Percentiles rank a stretch among this genome's conserved stretches.
Evolutionary conservation across 2,797 vertebrate genomes (phyloP).

Genomic region (Muscicapa comitata): DNA sequence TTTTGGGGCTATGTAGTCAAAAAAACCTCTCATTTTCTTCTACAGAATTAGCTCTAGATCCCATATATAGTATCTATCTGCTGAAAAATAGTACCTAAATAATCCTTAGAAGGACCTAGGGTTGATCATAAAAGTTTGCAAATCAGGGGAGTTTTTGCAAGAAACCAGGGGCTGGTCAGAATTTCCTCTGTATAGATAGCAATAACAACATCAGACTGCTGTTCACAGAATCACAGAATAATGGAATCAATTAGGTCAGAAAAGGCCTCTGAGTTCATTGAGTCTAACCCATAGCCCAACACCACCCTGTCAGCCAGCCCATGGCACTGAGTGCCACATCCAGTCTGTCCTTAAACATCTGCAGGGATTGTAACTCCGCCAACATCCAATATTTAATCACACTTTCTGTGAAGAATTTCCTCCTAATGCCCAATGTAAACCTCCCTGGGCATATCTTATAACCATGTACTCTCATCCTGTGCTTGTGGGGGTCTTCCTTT

Average conservation of each 20-base stretch:
- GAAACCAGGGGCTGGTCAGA: background rate
- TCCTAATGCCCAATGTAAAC: background rate
- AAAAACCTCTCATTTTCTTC: background rate
- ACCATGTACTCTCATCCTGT: background rate
- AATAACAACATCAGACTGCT: background rate
- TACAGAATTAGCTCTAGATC: background rate
- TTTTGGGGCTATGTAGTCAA: fast-evolving
- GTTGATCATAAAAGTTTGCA: background rate
- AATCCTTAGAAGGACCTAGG: background rate
- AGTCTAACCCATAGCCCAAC: background rate
- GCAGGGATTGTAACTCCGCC: too few relatives aligned
- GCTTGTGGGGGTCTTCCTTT: fast-evolving
- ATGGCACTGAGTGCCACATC: too few relatives aligned
- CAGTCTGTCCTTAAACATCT: background rate
- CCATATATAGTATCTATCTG: fast-evolving
- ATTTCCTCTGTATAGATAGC: background rate
- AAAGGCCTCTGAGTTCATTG: background rate
- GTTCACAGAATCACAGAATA: background rate
- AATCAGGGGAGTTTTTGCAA: background rate
- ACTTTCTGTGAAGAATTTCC: background rate
- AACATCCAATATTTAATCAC: background rate
- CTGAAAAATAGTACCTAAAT: background rate
- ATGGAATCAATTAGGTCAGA: background rate
- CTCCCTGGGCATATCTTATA: too few relatives aligned
- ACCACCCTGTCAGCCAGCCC: background rate